Evolutionary conservation across 1,140 invertebrate species (phyloP).

Genomic region (Leptinotarsa defecta): DNA sequence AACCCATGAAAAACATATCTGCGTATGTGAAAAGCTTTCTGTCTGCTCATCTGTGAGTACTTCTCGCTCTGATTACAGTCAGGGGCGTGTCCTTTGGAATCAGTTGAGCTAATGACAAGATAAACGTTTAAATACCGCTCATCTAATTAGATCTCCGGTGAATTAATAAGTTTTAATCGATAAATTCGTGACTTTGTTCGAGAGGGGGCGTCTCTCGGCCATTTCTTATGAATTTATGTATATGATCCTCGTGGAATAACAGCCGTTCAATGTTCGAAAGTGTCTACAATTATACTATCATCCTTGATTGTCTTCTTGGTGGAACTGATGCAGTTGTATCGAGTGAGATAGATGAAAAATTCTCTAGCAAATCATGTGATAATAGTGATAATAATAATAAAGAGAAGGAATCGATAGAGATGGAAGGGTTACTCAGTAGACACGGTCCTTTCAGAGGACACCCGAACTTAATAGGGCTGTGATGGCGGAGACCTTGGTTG

Average conservation of each 20-base stretch:
- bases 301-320: neutral
- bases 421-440: no score
- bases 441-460: no score
- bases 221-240: slow-evolving; percentile 12
- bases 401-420: no score
- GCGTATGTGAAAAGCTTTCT: no score
- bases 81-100: slow-evolving; percentile 29
- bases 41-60: neutral
- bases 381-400: no score
- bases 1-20: no score
- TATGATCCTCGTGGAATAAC: neutral
- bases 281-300: slow-evolving; percentile 19
- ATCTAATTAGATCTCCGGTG: slow-evolving; percentile 36
- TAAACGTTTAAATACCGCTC: slow-evolving; percentile 36
- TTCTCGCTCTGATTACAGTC: slow-evolving; percentile 33
- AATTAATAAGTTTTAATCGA: slow-evolving; percentile 40
- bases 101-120: slow-evolving; percentile 39
- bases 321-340: neutral
- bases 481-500: no score
- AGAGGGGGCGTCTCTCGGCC: slow-evolving; percentile 27
- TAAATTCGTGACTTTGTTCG: slow-evolving; percentile 37
- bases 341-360: neutral
- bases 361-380: no score
- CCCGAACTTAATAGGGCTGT: no score
- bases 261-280: neutral